Evolutionary conservation across 2,888 invertebrate species (phyloP).

Genomic region (Electrophaes corylata): DNA sequence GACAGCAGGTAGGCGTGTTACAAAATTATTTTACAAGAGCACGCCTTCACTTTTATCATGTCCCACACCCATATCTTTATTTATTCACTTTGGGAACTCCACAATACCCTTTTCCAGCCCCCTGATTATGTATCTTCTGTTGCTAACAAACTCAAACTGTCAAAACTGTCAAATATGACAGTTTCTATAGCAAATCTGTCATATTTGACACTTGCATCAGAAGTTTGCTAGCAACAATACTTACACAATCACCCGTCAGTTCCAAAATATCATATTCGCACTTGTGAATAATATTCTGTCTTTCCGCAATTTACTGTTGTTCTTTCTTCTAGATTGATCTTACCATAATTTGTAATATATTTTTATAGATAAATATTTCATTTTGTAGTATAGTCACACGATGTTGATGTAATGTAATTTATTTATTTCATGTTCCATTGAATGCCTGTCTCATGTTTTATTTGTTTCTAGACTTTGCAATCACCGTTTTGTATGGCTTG

Average conservation of each 20-base stretch:
- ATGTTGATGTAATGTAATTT: slow-evolving; percentile 36
- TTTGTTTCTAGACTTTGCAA: slow-evolving; percentile 39
- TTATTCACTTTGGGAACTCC: slow-evolving; percentile 62
- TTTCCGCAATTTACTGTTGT: slow-evolving; percentile 57
- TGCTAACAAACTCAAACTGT: too few relatives aligned
- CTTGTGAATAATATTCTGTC: slow-evolving; percentile 81
- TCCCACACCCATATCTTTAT: slow-evolving; percentile 63
- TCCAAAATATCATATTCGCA: slow-evolving; percentile 72
- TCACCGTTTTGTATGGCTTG: slow-evolving; percentile 38
- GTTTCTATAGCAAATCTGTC: too few relatives aligned
- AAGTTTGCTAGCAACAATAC: too few relatives aligned
- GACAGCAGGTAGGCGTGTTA: slow-evolving; percentile 95
- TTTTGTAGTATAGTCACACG: slow-evolving; percentile 48
- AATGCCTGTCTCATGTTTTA: slow-evolving; percentile 41
- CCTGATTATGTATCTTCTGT: too few relatives aligned
- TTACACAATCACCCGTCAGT: too few relatives aligned
- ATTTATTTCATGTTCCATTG: slow-evolving; percentile 35
- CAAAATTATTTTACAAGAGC: slow-evolving; percentile 68
- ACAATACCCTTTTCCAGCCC: slow-evolving; percentile 59
- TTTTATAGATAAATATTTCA: slow-evolving; percentile 31
- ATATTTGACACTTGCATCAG: too few relatives aligned
- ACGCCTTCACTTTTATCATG: slow-evolving; percentile 70
- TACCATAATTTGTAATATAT: slow-evolving; percentile 35
- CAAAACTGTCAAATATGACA: too few relatives aligned
- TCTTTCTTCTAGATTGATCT: slow-evolving; percentile 56